Evolutionary conservation across 1,140 invertebrate genomes (phyloP).

Genomic region (Gonioctena quinquepunctata): DNA sequence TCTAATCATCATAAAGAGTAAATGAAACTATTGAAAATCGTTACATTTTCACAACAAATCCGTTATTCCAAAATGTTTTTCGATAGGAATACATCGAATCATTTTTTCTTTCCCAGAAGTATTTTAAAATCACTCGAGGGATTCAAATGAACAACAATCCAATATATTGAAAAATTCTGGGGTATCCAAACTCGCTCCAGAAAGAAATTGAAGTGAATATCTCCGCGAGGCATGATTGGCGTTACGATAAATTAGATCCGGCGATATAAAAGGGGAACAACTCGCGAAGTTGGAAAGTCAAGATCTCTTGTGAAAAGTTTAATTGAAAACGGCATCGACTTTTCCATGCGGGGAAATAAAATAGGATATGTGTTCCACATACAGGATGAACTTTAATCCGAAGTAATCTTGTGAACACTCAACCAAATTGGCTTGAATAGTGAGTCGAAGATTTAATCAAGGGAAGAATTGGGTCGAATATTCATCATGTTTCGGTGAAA

Average conservation of each 20-base stretch:
- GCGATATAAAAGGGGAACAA: constrained; percentile 14
- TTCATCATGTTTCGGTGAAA: too few species aligned
- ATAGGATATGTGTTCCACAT: background rate
- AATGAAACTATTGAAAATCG: too few species aligned
- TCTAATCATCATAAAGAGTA: too few species aligned
- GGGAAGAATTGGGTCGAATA: too few species aligned
- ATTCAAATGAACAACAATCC: background rate
- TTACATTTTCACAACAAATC: too few species aligned
- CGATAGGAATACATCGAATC: too few species aligned
- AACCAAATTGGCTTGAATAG: too few species aligned
- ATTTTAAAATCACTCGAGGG: background rate
- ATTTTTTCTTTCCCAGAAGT: too few species aligned
- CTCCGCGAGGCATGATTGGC: constrained; percentile 7
- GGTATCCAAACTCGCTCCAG: background rate
- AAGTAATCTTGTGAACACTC: too few species aligned
- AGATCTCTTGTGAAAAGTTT: constrained; percentile 17
- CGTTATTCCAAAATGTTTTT: too few species aligned
- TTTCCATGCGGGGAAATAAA: background rate
- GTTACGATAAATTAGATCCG: constrained; percentile 13
- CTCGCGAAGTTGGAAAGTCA: constrained; percentile 9
- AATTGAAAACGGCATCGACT: constrained; percentile 18
- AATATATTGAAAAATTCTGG: background rate
- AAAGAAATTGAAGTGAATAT: constrained; percentile 3
- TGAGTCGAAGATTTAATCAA: too few species aligned
- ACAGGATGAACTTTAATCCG: background rate